Base-by-base conservation (phyloP, 2,888 invertebrate genomes). In the Leucania comma region DNA sequence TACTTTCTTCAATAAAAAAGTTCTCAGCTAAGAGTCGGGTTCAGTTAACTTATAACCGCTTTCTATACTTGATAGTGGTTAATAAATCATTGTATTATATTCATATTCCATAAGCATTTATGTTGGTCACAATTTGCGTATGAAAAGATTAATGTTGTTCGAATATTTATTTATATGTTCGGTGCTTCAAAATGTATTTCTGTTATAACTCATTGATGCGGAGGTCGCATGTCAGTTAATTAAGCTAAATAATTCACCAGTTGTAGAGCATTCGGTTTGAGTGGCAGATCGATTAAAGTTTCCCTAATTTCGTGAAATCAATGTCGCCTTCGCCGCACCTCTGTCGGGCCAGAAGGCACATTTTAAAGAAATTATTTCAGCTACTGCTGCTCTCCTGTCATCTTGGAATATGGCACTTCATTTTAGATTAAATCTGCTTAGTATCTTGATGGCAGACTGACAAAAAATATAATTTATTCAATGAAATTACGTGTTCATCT, bases 281-380 rank as follows among this genome's bases (percentile, higher is more conserved):
- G 80, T 88, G 91, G 88, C 90, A 90, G 89, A 86, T 88, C 87
- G 89, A 91, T 91, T 90, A 86, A 91, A 91, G 85, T 83, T 83
- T 77, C 58, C 71, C 65, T 75, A 82, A 86, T 84, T 82, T 81
- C 67, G 82, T 79, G 83, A 80, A 84, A 87, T 84, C 84, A 81
- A 80, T 80, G 83, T 81, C 70, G 50, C 67, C 63, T 51, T 78
- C 73, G 61, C 58, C 66, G 57, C 73, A 77, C 66, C 69, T 71
- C 59, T 22, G 61, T 57, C 50, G 24, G 38, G 26, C 70, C 72
- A 35, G 64, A 74, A 79, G 73, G 60, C 51, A 68, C 57, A 76
- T 79, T 76, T 68, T 58, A 63, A 69, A 75, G 38, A 59, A 70
- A 67, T 65, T 69, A 80, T 86, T 79, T 79, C 12, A 71, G 65